These are phyloP conservation scores for Eonycteris spelaea DNA, from an alignment of 2,113 vertebrate genomes.

Conservation along the genomic window DNA sequence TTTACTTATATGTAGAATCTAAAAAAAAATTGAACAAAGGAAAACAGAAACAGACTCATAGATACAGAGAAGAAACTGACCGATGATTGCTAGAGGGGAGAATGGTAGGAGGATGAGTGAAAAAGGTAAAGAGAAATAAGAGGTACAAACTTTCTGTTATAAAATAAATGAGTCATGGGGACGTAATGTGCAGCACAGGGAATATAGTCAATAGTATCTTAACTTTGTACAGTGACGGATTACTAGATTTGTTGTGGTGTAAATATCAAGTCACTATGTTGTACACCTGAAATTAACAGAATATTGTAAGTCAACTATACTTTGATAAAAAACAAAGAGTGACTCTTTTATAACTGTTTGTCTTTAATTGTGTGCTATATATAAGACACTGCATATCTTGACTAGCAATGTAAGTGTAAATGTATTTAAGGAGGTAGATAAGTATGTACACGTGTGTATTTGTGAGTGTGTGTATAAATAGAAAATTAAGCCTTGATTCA, in stretches of 20 bases:
- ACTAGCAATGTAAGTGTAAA: neutral
- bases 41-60: neutral
- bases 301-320: neutral
- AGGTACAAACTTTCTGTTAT: neutral
- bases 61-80: neutral
- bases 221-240: neutral
- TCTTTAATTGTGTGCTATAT: neutral
- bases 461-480: neutral
- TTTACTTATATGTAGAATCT: neutral
- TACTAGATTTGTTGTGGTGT: neutral
- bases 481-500: neutral
- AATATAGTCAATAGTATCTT: no score
- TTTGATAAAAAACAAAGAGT: neutral
- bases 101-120: neutral
- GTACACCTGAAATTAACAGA: neutral
- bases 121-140: no score
- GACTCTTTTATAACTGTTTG: neutral
- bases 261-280: neutral
- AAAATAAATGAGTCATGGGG: neutral
- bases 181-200: no score
- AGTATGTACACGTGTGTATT: neutral
- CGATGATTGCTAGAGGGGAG: neutral
- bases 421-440: neutral
- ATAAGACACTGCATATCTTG: neutral
- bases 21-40: neutral